Base-by-base conservation (phyloP, 2,113 vertebrate species). In the Gnathonemus echidnorhynchus region DNA sequence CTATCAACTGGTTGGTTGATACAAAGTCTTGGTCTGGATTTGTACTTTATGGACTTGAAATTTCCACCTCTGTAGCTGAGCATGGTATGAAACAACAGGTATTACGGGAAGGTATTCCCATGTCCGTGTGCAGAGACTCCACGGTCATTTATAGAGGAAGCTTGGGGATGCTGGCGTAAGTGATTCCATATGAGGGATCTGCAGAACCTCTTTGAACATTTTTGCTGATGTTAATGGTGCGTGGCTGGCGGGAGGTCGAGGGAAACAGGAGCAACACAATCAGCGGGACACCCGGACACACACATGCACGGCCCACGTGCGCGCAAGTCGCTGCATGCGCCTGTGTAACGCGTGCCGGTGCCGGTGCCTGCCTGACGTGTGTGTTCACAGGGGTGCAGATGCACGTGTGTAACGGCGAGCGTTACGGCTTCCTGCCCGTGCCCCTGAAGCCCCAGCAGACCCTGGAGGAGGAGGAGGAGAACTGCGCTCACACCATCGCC, bases 341-440 rank as follows among this genome's bases (percentile, higher is more conserved):
- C 17, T 0, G 74, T 42, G 31, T 39, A 2, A 17, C 5, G 4
- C 1, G 74, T 6, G 4, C 15, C 35, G 27, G 74, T 2, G 70
- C 35, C n/a, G 27, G 74, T 2, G 70, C 35, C n/a, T 42, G 17
- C 15, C 77, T 39, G 31, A 88, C 97, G 84, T 85, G 84, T 91
- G 45, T 56, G 42, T 84, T 31, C 74, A 2, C 91, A 96, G 96
- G 92, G 89, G 94, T 96, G 89, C 98, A 98, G 96, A 98, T 99
- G 98, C 96, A 98, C 87, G 92, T 99, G 91, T 99, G 98, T 93
- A 99, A 99, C 95, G 96, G 92, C 56, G 97, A 98, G 24, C 97
- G 97, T 93, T 99, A 98, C 0, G 98, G 98, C 3, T 98, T 97
- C 93, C 96, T 99, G 74, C 97, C 98, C 2, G 96, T 99, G 90